Conservation (phyloP, 2,888 invertebrate species). For the Stenoptilia bipunctidactyla region DNA sequence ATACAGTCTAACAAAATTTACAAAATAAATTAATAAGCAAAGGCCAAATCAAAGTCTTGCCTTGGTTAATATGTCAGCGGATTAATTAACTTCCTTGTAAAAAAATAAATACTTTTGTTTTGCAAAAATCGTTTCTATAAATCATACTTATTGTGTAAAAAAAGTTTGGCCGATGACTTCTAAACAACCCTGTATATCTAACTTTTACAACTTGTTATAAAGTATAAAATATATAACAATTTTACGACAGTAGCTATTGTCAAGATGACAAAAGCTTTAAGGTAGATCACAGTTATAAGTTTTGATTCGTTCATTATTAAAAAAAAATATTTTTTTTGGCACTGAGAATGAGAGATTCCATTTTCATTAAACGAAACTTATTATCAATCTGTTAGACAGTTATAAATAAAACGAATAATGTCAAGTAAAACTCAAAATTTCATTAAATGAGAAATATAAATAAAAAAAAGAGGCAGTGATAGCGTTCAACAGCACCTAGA, state of each 20-base stretch:
- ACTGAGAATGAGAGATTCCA: conserved; percentile 52
- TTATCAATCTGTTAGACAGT: neutral
- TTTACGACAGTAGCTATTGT: conserved; percentile 40
- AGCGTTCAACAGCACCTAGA: no score
- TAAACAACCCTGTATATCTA: no score
- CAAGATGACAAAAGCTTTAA: conserved; percentile 31
- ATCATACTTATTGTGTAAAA: no score
- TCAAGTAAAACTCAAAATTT: conserved; percentile 26
- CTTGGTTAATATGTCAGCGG: no score
- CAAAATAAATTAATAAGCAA: no score
- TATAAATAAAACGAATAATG: conserved; percentile 41
- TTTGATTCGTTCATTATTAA: conserved; percentile 34
- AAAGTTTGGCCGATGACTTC: no score
- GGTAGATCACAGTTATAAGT: conserved; percentile 49
- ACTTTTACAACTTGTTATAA: conserved; percentile 59
- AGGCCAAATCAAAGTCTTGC: no score
- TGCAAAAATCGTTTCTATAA: no score
- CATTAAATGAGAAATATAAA: conserved; percentile 33
- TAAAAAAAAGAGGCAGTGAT: conserved; percentile 55
- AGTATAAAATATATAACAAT: conserved; percentile 56
- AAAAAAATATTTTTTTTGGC: conserved; percentile 49
- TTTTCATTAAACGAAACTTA: conserved; percentile 15
- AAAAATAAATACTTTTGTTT: no score
- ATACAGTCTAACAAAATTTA: no score
- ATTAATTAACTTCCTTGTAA: no score